Evolutionary conservation across 2,113 vertebrate genomes (phyloP).

Genomic region (Amphiprion percula): DNA sequence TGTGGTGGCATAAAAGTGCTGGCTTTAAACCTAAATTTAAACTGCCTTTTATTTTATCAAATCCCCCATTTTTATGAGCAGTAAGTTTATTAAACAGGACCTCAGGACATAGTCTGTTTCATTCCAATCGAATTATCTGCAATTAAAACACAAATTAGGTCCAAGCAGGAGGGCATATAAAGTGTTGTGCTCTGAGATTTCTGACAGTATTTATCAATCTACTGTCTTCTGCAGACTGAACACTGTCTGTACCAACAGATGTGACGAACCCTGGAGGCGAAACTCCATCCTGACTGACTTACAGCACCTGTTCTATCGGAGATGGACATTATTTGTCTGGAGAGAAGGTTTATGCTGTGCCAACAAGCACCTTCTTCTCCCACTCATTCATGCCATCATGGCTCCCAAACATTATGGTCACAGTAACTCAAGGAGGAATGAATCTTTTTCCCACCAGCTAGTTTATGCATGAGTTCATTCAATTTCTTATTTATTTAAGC

Average conservation of each 20-base stretch:
- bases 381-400: conserved; percentile 22
- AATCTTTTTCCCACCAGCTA: conserved; percentile 2
- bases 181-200: conserved; percentile 3
- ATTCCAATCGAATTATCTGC: neutral
- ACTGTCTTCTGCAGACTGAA: conserved; percentile 41
- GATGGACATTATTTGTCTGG: conserved; percentile 41
- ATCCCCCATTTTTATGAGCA: neutral
- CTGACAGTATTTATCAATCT: conserved; percentile 42
- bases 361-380: conserved; percentile 15
- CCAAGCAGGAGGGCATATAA: neutral
- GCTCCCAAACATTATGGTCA: conserved; percentile 12
- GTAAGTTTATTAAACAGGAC: neutral
- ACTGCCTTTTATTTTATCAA: neutral
- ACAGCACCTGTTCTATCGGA: conserved; percentile 62
- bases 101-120: neutral
- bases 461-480: conserved; percentile 32
- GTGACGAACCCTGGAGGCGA: conserved; percentile 55
- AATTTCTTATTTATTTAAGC: conserved; percentile 40
- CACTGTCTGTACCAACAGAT: conserved; percentile 54
- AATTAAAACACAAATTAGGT: neutral
- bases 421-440: conserved; percentile 19
- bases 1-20: neutral
- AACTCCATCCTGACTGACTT: conserved; percentile 55
- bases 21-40: neutral
- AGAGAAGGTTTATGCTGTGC: conserved; percentile 43